phyloP scores from a whole-genome alignment of 2,888 invertebrate genomes.

The Tetrapedia diversipes region DNA sequence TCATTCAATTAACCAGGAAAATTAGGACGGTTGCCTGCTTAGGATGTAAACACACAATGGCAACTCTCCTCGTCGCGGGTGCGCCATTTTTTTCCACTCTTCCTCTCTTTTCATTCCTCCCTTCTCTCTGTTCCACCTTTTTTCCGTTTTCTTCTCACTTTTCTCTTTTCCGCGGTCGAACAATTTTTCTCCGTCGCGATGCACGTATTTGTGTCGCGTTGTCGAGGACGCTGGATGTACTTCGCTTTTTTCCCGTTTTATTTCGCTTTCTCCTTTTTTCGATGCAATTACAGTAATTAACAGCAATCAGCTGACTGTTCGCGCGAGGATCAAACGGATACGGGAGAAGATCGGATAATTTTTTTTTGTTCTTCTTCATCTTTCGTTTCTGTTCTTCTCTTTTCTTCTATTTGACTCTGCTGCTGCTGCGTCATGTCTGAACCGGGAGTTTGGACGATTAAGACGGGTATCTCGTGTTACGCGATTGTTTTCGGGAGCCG shows the following conservation, averaged over 20 bases:
- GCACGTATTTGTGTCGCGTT: neutral
- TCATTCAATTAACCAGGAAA: slow-evolving; percentile 42
- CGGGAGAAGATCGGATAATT: neutral
- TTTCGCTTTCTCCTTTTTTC: neutral
- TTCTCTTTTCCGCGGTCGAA: neutral
- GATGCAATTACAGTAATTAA: slow-evolving; percentile 8
- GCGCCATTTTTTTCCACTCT: neutral
- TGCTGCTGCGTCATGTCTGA: neutral
- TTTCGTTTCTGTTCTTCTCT: too few relatives aligned
- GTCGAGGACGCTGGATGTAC: slow-evolving; percentile 3
- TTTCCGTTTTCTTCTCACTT: too few relatives aligned
- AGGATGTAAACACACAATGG: slow-evolving; percentile 30
- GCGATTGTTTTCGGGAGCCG: too few relatives aligned
- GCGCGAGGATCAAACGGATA: slow-evolving; percentile 21
- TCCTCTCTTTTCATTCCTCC: neutral
- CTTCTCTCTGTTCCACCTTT: too few relatives aligned
- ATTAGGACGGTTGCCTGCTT: slow-evolving; percentile 38
- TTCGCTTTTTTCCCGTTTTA: neutral
- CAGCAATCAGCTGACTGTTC: slow-evolving; percentile 20
- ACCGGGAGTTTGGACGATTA: too few relatives aligned
- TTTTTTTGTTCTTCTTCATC: too few relatives aligned
- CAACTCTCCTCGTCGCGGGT: neutral
- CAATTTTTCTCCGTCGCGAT: neutral
- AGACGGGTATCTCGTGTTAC: too few relatives aligned
- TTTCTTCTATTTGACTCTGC: too few relatives aligned